phyloP scores from a whole-genome alignment of 2,797 vertebrate genomes.

The Sorex maritimensis region DNA sequence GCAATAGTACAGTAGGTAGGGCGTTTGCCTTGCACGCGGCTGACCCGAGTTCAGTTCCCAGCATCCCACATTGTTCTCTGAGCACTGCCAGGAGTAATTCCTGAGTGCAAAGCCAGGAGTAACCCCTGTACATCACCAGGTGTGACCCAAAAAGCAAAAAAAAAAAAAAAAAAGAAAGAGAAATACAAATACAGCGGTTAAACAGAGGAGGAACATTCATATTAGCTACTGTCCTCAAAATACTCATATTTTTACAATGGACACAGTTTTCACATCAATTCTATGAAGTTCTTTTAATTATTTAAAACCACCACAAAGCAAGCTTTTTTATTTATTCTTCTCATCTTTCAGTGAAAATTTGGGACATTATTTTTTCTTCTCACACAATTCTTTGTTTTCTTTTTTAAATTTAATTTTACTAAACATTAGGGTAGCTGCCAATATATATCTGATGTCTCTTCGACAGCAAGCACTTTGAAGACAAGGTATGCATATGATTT shows the following conservation, averaged over 20 bases:
- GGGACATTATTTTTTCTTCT: conserved; percentile 40
- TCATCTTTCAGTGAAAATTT: neutral
- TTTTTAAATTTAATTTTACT: conserved; percentile 22
- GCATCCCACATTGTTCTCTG: too few species aligned
- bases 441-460: conserved; percentile 1
- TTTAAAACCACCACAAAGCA: conserved; percentile 35
- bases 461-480: neutral
- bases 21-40: too few species aligned
- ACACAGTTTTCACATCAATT: neutral
- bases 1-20: too few species aligned
- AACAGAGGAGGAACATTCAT: neutral
- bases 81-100: too few species aligned
- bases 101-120: too few species aligned
- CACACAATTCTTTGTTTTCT: neutral
- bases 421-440: neutral
- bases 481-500: neutral
- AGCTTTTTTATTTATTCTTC: neutral
- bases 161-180: neutral
- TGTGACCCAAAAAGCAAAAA: too few species aligned
- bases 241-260: neutral
- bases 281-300: conserved; percentile 11
- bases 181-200: conserved; percentile 30
- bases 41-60: too few species aligned
- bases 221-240: conserved; percentile 11
- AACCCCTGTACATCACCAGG: too few species aligned